Conservation (phyloP, 2,888 invertebrate genomes). For the Ennomos quercinarius region DNA sequence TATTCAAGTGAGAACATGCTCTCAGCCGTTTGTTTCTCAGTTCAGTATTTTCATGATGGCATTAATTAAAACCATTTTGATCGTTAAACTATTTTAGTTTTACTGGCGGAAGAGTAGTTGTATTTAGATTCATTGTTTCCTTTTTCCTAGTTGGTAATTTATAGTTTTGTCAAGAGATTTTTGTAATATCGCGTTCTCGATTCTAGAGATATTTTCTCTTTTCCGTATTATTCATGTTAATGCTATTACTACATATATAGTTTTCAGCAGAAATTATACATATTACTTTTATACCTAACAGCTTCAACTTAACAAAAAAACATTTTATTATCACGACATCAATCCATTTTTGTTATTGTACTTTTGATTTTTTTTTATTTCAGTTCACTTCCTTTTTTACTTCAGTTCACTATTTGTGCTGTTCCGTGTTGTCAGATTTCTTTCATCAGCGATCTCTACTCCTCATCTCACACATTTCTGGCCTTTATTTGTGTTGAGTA, state of each 20-base stretch:
- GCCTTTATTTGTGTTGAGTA: constrained; percentile 51
- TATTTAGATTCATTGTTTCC: constrained; percentile 44
- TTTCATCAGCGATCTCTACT: constrained; percentile 8
- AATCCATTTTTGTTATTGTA: too few relatives aligned
- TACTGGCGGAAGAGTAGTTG: constrained; percentile 45
- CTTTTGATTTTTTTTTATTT: too few relatives aligned
- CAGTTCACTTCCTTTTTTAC: too few relatives aligned
- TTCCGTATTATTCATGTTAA: too few relatives aligned
- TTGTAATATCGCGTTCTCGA: too few relatives aligned
- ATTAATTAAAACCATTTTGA: constrained; percentile 69
- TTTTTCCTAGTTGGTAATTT: constrained; percentile 18
- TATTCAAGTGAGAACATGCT: neutral
- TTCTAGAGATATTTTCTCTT: too few relatives aligned
- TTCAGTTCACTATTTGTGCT: too few relatives aligned
- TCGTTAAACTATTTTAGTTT: constrained; percentile 72
- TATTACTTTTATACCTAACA: too few relatives aligned
- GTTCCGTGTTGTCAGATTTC: neutral
- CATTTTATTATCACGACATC: too few relatives aligned
- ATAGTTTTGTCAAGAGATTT: neutral
- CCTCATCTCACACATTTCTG: constrained; percentile 38
- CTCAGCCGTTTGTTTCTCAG: constrained; percentile 17
- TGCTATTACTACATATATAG: too few relatives aligned
- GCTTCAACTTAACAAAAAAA: too few relatives aligned
- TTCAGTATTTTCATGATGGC: constrained; percentile 56
- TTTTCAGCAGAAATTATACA: too few relatives aligned